These are phyloP conservation scores for Hoplias malabaricus DNA, from an alignment of 2,113 vertebrate genomes.

Conservation along the genomic window DNA sequence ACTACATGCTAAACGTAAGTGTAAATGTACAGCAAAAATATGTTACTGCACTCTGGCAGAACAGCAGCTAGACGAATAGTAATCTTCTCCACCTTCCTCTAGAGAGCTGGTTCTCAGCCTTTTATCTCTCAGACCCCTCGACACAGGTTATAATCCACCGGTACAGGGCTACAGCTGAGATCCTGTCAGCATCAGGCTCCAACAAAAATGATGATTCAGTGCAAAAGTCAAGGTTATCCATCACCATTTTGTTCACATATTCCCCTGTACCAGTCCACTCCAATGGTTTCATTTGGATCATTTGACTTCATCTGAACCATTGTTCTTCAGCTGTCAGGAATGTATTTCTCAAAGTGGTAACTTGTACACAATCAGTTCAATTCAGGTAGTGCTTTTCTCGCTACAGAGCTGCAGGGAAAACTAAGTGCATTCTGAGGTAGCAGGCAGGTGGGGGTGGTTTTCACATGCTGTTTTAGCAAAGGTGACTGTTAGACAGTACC, in stretches of 20 bases:
- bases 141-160: background rate
- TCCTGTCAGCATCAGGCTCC: background rate
- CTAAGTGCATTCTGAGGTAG: background rate
- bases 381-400: slow-evolving; percentile 19
- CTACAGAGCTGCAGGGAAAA: background rate
- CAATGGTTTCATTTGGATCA: slow-evolving; percentile 13
- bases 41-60: background rate
- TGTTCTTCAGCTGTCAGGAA: slow-evolving; percentile 24
- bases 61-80: background rate
- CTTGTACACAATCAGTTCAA: slow-evolving; percentile 14
- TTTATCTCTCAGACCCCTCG: background rate
- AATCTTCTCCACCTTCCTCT: background rate
- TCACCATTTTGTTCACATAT: slow-evolving; percentile 33
- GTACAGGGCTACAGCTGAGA: background rate
- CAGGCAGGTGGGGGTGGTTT: background rate
- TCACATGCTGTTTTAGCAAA: background rate
- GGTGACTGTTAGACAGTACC: background rate
- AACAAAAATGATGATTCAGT: slow-evolving; percentile 17
- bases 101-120: background rate
- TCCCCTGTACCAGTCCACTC: background rate
- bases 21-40: no score
- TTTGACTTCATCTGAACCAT: slow-evolving; percentile 27
- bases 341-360: slow-evolving; percentile 20
- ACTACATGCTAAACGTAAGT: no score
- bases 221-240: slow-evolving; percentile 18